Evolutionary conservation across 2,888 invertebrate species (phyloP).

Genomic region (Idaea aversata): DNA sequence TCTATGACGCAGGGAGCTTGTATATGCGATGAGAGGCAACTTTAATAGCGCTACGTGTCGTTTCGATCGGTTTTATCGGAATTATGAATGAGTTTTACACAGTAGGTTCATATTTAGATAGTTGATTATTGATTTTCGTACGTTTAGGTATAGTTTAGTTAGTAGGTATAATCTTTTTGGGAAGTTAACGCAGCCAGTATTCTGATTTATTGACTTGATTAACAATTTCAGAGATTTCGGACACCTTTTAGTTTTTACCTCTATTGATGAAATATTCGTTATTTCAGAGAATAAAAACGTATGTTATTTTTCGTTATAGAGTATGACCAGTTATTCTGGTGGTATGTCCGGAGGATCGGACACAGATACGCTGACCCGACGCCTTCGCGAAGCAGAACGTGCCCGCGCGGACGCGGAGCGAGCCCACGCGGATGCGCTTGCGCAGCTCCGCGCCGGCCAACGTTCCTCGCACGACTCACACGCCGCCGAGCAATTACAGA

Average conservation of each 20-base stretch:
- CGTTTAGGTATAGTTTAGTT: not conserved
- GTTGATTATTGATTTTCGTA: not conserved
- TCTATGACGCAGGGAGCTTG: not conserved
- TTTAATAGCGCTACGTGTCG: not conserved
- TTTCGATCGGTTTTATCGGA: not conserved
- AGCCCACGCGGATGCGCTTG: conserved; percentile 88
- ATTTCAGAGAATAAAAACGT: conserved; percentile 6
- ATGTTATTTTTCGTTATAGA: conserved; percentile 39
- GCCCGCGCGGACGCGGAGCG: conserved; percentile 88
- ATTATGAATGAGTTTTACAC: not conserved
- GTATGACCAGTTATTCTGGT: conserved; percentile 70
- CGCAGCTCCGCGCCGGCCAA: conserved; percentile 82
- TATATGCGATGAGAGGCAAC: conserved; percentile 4
- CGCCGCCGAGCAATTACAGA: conserved; percentile 87
- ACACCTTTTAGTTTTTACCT: not conserved
- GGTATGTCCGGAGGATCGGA: conserved; percentile 55
- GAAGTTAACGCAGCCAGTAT: conserved; percentile 4
- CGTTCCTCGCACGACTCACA: conserved; percentile 70
- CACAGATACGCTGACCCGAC: conserved; percentile 82
- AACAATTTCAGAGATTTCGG: conserved; percentile 6
- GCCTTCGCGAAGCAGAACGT: conserved; percentile 89
- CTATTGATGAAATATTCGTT: too few species aligned
- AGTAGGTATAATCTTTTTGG: not conserved
- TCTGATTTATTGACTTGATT: conserved; percentile 1
- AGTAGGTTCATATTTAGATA: not conserved